Evolutionary conservation across 2,797 vertebrate species (phyloP).

Genomic region (Austrolebias charrua): DNA sequence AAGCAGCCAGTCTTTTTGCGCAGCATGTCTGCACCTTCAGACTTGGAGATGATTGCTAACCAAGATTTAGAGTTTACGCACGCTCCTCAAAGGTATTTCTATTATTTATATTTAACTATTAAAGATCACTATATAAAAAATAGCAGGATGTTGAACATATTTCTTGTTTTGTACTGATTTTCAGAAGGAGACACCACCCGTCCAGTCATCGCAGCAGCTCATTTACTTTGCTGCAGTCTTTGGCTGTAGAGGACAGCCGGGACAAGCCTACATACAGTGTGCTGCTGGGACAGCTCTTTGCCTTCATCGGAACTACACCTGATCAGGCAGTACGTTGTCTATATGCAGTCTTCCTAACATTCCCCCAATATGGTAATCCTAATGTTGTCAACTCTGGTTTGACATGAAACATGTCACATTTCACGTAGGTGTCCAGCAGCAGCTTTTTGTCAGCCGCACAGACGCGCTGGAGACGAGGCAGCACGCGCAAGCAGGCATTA

Average conservation of each 20-base stretch:
- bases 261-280: conserved; percentile 97
- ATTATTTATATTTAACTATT: background rate
- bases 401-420: conserved; percentile 9
- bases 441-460: conserved; percentile 96
- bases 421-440: conserved; percentile 92
- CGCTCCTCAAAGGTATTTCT: conserved; percentile 84
- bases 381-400: conserved; percentile 5
- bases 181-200: conserved; percentile 91
- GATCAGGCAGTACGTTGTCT: conserved; percentile 89
- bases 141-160: background rate
- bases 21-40: conserved; percentile 98
- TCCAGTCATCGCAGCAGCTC: conserved; percentile 96
- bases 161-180: conserved; percentile 1
- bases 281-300: conserved; percentile 95
- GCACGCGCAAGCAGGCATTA: conserved; percentile 92
- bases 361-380: too few relatives aligned
- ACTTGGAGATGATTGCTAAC: conserved; percentile 97
- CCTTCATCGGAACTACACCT: conserved; percentile 96
- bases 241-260: conserved; percentile 90
- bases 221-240: conserved; percentile 94
- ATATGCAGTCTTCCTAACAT: background rate
- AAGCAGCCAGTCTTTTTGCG: conserved; percentile 97
- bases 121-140: background rate
- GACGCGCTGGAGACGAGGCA: conserved; percentile 95
- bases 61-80: conserved; percentile 95